phyloP scores from a whole-genome alignment of 2,888 invertebrate genomes.

The Lissocephala sabroskyi region DNA sequence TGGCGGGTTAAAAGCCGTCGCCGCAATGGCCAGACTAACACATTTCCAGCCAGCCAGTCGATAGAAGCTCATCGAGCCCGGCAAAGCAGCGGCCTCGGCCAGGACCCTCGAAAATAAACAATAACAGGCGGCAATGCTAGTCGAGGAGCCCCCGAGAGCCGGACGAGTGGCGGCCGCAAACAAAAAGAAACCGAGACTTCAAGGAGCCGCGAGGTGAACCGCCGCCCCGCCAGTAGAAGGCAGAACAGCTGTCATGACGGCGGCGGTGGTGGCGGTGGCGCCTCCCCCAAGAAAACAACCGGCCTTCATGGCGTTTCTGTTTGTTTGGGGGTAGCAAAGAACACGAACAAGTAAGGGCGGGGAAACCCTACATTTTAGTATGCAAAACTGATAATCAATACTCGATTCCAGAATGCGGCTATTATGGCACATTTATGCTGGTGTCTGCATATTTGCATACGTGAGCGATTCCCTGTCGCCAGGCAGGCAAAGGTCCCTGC shows the following conservation, averaged over 20 bases:
- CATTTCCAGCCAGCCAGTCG: slow-evolving; percentile 15
- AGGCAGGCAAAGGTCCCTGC: too few species aligned
- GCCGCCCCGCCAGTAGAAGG: not conserved
- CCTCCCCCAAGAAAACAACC: too few species aligned
- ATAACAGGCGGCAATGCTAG: too few species aligned
- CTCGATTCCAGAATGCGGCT: slow-evolving; percentile 27
- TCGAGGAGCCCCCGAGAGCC: slow-evolving; percentile 1
- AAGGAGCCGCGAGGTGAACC: slow-evolving; percentile 16
- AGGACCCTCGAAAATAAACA: too few species aligned
- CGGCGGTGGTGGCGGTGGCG: too few species aligned
- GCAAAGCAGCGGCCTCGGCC: too few species aligned
- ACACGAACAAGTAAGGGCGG: slow-evolving; percentile 2
- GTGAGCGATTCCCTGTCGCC: too few species aligned
- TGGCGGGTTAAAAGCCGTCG: slow-evolving; percentile 11
- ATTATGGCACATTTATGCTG: slow-evolving; percentile 46
- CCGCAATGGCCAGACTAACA: slow-evolving; percentile 15
- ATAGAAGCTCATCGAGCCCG: slow-evolving; percentile 7
- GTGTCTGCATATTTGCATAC: slow-evolving; percentile 38
- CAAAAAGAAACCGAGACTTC: too few species aligned
- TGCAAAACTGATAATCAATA: slow-evolving; percentile 64
- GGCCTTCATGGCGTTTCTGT: too few species aligned
- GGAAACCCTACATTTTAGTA: slow-evolving; percentile 50
- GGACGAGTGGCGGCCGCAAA: slow-evolving; percentile 6
- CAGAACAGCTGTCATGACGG: slow-evolving; percentile 37
- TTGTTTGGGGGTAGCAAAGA: too few species aligned